phyloP scores from a whole-genome alignment of 2,113 vertebrate genomes.

The Solenodon paradoxus region DNA sequence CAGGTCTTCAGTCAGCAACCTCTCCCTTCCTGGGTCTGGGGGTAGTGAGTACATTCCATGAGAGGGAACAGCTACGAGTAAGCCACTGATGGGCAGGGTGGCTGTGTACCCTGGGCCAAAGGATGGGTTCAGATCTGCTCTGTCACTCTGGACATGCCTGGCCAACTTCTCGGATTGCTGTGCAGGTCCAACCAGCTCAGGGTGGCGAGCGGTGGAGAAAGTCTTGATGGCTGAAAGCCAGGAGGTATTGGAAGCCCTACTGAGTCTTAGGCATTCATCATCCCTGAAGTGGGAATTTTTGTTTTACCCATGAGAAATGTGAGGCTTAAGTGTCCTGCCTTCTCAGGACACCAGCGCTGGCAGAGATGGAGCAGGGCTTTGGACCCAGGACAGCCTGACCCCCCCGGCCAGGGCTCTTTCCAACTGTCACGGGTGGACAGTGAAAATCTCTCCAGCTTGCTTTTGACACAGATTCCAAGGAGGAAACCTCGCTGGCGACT shows the following conservation, averaged over 20 bases:
- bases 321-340: not conserved
- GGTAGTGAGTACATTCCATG: not conserved
- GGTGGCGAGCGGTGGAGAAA: not conserved
- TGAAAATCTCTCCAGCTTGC: not conserved
- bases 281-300: not conserved
- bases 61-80: not conserved
- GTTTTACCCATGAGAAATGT: not conserved
- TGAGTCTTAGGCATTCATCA: fast-evolving
- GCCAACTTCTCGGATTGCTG: not conserved
- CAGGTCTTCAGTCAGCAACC: not conserved
- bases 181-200: not conserved
- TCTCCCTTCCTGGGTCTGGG: not conserved
- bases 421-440: not conserved
- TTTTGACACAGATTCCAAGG: not conserved
- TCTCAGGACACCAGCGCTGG: not conserved
- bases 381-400: not conserved
- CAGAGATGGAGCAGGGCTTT: not conserved
- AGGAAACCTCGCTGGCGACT: not conserved
- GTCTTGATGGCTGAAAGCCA: not conserved
- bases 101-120: not conserved
- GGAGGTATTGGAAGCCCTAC: not conserved
- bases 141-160: not conserved
- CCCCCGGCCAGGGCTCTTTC: not conserved
- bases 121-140: not conserved
- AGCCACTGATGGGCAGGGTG: not conserved